Percentiles rank a stretch among this genome's conserved stretches.
Evolutionary conservation across 1,140 invertebrate genomes (phyloP).

Genomic region (Drosophila orena): DNA sequence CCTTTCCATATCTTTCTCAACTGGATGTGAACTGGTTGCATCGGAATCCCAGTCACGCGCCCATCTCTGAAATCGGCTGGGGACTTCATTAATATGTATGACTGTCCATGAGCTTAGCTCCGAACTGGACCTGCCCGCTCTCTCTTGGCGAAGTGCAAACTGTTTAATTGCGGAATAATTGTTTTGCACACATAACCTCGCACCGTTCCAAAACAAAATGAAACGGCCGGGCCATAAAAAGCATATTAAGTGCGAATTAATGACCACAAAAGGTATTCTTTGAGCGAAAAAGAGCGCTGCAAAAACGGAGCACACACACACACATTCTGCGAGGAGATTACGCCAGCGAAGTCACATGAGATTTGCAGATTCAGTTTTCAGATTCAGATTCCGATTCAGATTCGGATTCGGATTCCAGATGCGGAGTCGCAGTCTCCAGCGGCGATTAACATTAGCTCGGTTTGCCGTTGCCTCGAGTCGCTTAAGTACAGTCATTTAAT

Average conservation of each 20-base stretch:
- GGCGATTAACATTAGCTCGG: slow-evolving; percentile 74
- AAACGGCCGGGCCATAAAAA: slow-evolving; percentile 71
- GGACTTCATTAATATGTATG: slow-evolving; percentile 74
- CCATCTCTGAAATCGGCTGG: slow-evolving; percentile 25
- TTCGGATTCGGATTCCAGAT: slow-evolving; percentile 21
- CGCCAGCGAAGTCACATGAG: slow-evolving; percentile 52
- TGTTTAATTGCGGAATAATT: slow-evolving; percentile 84
- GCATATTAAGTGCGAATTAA: slow-evolving; percentile 84
- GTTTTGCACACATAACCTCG: slow-evolving; percentile 83
- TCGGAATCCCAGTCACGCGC: slow-evolving; percentile 28
- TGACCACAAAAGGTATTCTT: slow-evolving; percentile 78
- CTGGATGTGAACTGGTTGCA: neutral
- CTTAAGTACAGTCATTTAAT: slow-evolving; percentile 82
- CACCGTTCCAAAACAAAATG: slow-evolving; percentile 74
- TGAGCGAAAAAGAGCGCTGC: slow-evolving; percentile 1
- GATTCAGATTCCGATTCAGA: slow-evolving; percentile 26
- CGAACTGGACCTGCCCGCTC: slow-evolving; percentile 32
- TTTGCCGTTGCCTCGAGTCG: slow-evolving; percentile 50
- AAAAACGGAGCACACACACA: slow-evolving; percentile 43
- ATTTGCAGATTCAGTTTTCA: slow-evolving; percentile 43
- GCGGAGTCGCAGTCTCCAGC: slow-evolving; percentile 41
- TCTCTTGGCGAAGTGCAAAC: slow-evolving; percentile 68
- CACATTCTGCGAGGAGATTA: slow-evolving; percentile 43
- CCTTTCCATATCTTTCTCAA: neutral
- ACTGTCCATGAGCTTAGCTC: slow-evolving; percentile 45